Evolutionary conservation across 2,888 invertebrate genomes (phyloP), one percentile per base, ranked within the genome.

Genomic region (Globia sparganii): DNA sequence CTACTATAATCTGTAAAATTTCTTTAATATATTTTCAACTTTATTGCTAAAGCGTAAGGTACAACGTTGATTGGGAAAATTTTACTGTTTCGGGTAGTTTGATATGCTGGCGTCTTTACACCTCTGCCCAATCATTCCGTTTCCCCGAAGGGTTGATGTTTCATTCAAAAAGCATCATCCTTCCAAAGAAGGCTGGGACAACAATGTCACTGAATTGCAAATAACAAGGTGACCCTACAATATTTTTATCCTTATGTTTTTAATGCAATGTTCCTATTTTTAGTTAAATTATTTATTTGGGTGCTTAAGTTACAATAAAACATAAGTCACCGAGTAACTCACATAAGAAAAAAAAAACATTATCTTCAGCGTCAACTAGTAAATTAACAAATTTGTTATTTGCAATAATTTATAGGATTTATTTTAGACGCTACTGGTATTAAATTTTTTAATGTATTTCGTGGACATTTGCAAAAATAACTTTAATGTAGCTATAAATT

Each of bases 401-500:
- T 31, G 75, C 34, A 75, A 75, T 66, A 66, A 78, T 81, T 67
- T 71, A 70, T 56, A 31, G 49, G 62, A 83, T 64, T 53, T 58
- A 76, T 66, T 82, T 62, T n/a, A 59, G 58, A 53, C n/a, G 70
- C 78, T 64, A 74, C 81, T 78, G 34, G 75, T 65, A 81, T 78
- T 81, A 49, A 78, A 64, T 15, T 53, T 84, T 53, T 80, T 75
- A 69, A 84, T 69, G 56, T 69, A 61, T 69, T 43, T 65, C 64
- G 68, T 75, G 53, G 69, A 61, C 31, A 72, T 83, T 83, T 72
- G 67, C 70, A 72, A 85, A 85, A 76, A 83, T 85, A 83, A 76
- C 59, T 83, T 85, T 81, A 81, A 83, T 85, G 85, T 74, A 15
- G 77, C 68, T 21, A 83, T 85, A 85, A 81, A 83, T 83, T 85